Evolutionary conservation across 2,888 invertebrate species (phyloP).

Genomic region (Linnaemya vulpina): DNA sequence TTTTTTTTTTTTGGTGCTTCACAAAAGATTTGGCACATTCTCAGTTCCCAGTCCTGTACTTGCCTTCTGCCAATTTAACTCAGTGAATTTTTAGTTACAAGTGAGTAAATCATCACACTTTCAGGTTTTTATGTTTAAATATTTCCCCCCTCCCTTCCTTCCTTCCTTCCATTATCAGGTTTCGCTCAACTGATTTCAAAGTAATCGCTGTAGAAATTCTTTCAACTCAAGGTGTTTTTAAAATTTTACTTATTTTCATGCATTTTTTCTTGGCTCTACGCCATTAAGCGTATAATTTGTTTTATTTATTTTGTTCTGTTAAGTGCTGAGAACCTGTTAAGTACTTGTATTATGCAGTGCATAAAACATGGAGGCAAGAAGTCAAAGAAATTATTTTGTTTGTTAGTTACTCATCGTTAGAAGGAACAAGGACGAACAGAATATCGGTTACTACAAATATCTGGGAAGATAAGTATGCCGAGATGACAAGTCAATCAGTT

Average conservation of each 20-base stretch:
- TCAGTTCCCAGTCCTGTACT: too few species aligned
- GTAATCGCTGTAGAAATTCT: conserved; percentile 12
- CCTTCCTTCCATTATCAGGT: neutral
- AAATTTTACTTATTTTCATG: conserved; percentile 41
- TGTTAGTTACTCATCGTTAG: neutral
- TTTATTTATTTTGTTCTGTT: neutral
- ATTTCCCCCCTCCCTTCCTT: neutral
- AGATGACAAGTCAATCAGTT: too few species aligned
- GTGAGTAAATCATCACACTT: too few species aligned
- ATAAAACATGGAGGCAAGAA: neutral
- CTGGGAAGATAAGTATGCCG: neutral
- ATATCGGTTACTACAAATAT: neutral
- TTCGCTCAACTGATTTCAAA: conserved; percentile 44
- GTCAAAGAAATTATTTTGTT: neutral
- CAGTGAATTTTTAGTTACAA: too few species aligned
- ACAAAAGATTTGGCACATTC: too few species aligned
- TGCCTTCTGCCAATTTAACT: too few species aligned
- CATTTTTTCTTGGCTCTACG: conserved; percentile 36
- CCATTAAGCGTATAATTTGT: conserved; percentile 31
- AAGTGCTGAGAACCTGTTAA: conserved; percentile 62
- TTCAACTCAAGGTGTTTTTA: conserved; percentile 51
- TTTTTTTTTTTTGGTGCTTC: too few species aligned
- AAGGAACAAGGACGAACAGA: neutral
- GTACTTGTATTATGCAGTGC: conserved; percentile 45
- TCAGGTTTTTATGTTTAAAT: neutral